A percentile compares a stretch with the other conserved stretches of the same genome.
phyloP scores from a whole-genome alignment of 2,797 vertebrate genomes.

The Hydrolagus colliei region DNA sequence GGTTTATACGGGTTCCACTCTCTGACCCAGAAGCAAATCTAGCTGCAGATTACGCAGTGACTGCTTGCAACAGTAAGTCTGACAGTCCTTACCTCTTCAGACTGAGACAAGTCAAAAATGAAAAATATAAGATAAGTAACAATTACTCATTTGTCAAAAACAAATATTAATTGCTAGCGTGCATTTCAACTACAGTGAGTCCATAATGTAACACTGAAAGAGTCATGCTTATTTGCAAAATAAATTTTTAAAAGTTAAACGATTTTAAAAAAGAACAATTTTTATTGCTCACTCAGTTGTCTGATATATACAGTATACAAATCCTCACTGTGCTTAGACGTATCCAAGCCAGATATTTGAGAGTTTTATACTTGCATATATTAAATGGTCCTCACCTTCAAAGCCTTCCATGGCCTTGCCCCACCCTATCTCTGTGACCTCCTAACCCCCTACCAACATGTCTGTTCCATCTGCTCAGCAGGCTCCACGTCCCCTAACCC shows the following conservation, averaged over 20 bases:
- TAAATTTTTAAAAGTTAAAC: background rate
- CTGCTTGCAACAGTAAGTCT: slow-evolving; percentile 16
- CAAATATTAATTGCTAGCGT: background rate
- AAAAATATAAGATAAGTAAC: slow-evolving; percentile 8
- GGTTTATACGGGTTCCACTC: slow-evolving; percentile 10
- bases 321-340: no score
- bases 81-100: slow-evolving; percentile 23
- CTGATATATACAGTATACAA: no score
- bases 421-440: no score
- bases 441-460: no score
- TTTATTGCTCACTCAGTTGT: no score
- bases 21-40: slow-evolving; percentile 18
- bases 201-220: background rate
- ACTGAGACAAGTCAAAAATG: background rate
- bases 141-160: background rate
- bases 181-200: background rate
- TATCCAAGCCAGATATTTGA: no score
- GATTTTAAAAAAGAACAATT: no score
- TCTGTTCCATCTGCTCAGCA: no score
- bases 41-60: slow-evolving; percentile 11
- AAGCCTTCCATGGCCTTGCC: no score
- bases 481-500: no score
- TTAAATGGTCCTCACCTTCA: no score
- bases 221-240: background rate
- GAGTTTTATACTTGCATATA: no score